Percentiles rank a stretch among this genome's conserved stretches.
Conservation (phyloP, 1,140 invertebrate species). For the Drosophila takahashii region DNA sequence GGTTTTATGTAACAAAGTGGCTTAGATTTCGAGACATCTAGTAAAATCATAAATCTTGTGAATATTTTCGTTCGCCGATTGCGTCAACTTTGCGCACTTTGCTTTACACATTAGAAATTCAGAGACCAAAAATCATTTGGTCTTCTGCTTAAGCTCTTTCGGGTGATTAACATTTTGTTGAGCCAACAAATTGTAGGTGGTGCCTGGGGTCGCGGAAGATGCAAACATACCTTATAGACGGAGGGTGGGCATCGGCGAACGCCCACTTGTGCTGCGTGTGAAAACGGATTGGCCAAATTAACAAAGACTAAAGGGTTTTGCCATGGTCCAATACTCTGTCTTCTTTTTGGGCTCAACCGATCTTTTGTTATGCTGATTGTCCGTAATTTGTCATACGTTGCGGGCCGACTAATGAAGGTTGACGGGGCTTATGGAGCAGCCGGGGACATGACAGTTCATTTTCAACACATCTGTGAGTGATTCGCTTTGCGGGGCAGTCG, state of each 20-base stretch:
- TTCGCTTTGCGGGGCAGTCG: conserved; percentile 10
- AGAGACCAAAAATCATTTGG: conserved; percentile 13
- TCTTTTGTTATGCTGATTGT: conserved; percentile 69
- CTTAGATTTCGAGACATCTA: conserved; percentile 72
- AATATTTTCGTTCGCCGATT: conserved; percentile 58
- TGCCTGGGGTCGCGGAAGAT: conserved; percentile 19
- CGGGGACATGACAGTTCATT: conserved; percentile 87
- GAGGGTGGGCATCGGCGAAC: conserved; percentile 22
- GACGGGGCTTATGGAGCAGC: conserved; percentile 46
- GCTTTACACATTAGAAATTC: conserved; percentile 64
- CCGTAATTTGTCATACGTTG: conserved; percentile 66
- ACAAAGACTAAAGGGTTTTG: conserved; percentile 58
- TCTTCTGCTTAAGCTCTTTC: conserved; percentile 39
- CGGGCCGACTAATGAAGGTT: conserved; percentile 41
- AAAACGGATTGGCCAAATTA: conserved; percentile 65
- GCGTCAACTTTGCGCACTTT: conserved; percentile 68
- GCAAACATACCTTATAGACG: conserved; percentile 3
- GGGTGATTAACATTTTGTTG: conserved; percentile 70
- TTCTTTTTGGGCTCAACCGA: conserved; percentile 50
- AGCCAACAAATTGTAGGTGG: conserved; percentile 54
- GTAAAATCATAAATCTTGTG: conserved; percentile 78
- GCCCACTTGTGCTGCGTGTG: conserved; percentile 72
- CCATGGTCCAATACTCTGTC: conserved; percentile 27
- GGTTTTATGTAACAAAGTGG: conserved; percentile 68
- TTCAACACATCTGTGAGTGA: conserved; percentile 51